Evolutionary conservation across 2,113 vertebrate species (phyloP).

Genomic region (Odontesthes bonariensis): DNA sequence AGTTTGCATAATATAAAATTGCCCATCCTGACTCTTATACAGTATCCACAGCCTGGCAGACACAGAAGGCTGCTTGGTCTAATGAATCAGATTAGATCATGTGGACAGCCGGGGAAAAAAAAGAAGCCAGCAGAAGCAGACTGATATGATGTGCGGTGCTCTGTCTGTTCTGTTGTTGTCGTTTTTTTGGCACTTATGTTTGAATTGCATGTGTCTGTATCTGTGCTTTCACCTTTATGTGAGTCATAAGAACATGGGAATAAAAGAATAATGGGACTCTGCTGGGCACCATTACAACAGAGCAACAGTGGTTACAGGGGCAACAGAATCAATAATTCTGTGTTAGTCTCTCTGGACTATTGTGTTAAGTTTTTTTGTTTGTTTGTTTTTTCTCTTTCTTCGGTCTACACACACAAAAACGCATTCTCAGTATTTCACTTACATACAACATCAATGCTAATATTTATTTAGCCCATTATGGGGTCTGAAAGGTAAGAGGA

Average conservation of each 20-base stretch:
- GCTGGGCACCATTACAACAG: conserved; percentile 26
- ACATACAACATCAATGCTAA: conserved; percentile 1
- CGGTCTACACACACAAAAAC: neutral
- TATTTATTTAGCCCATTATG: conserved; percentile 24
- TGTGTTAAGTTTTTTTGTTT: neutral
- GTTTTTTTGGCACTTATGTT: neutral
- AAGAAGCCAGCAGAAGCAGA: neutral
- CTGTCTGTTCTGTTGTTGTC: neutral
- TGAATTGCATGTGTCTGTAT: neutral
- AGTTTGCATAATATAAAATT: neutral
- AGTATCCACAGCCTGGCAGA: neutral
- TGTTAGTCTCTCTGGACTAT: conserved; percentile 28
- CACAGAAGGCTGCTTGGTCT: neutral
- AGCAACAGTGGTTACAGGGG: conserved; percentile 38
- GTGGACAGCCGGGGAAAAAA: neutral
- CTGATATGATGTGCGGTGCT: neutral
- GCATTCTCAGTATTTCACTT: neutral
- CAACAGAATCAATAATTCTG: conserved; percentile 38
- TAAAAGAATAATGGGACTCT: conserved; percentile 46
- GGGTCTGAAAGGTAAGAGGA: neutral
- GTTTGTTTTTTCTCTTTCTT: neutral
- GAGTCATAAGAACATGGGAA: conserved; percentile 35
- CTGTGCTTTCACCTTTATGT: conserved; percentile 5
- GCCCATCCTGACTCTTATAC: neutral
- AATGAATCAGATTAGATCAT: neutral